Conservation (phyloP, 1,140 invertebrate genomes). For the Harlomillsia oculata region DNA sequence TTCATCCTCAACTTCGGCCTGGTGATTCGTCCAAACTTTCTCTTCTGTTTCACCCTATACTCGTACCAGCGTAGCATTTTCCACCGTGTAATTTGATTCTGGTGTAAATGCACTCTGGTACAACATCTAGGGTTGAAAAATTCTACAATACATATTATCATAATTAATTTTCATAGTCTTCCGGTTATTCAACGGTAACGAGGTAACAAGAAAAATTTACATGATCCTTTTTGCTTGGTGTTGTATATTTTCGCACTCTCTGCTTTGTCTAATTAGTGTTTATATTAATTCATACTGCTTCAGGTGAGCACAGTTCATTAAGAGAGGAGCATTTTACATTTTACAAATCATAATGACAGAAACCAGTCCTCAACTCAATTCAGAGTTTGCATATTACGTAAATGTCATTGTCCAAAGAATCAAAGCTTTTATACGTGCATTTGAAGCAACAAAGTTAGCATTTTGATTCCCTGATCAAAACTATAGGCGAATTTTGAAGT, state of each 20-base stretch:
- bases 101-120: constrained; percentile 31
- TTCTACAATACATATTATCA: background rate
- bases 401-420: background rate
- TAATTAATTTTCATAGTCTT: background rate
- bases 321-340: no score
- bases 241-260: background rate
- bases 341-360: no score
- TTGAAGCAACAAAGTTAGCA: no score
- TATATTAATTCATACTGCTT: background rate
- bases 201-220: background rate
- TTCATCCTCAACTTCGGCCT: no score
- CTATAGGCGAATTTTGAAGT: no score
- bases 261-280: background rate
- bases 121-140: constrained; percentile 23
- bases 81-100: constrained; percentile 17
- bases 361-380: no score
- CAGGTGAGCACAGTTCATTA: no score
- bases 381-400: background rate
- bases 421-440: background rate
- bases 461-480: no score
- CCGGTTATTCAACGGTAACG: background rate
- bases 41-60: constrained; percentile 22
- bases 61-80: constrained; percentile 28
- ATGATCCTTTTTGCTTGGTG: background rate
- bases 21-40: no score